Percentiles rank a stretch among this genome's conserved stretches.
These are phyloP conservation scores for Anguilla megastoma DNA, from an alignment of 2,797 vertebrate genomes.

Conservation along the genomic window DNA sequence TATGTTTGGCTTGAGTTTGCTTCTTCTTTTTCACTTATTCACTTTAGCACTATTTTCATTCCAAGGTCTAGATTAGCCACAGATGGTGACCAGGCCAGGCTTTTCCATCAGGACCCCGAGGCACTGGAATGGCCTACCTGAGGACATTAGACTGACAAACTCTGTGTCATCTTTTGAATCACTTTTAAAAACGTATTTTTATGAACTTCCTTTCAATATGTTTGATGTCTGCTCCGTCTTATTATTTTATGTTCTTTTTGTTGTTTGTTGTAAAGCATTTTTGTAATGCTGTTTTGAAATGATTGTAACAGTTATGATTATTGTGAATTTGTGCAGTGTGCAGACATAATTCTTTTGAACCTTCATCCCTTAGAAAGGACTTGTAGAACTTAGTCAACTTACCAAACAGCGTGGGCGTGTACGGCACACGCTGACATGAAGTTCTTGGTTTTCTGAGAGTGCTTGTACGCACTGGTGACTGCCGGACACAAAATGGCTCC, in stretches of 20 bases:
- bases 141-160: too few relatives aligned
- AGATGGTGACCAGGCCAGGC: too few relatives aligned
- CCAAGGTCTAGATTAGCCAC: background rate
- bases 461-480: slow-evolving; percentile 3
- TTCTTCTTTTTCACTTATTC: background rate
- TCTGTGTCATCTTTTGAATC: too few relatives aligned
- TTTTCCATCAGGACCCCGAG: too few relatives aligned
- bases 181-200: background rate
- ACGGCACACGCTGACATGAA: background rate
- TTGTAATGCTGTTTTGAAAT: too few relatives aligned
- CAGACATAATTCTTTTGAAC: background rate
- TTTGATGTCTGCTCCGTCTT: background rate
- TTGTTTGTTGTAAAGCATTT: too few relatives aligned
- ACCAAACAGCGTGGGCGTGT: slow-evolving; percentile 12
- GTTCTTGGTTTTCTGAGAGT: background rate
- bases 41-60: background rate
- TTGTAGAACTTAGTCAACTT: slow-evolving; percentile 13
- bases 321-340: background rate
- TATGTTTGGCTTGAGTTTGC: too few relatives aligned
- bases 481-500: background rate
- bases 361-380: background rate
- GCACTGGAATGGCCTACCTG: too few relatives aligned
- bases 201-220: background rate
- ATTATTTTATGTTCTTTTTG: too few relatives aligned
- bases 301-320: too few relatives aligned